A percentile compares a stretch with the other conserved stretches of the same genome.
phyloP scores from a whole-genome alignment of 2,113 vertebrate species.

The Syngnathus scovelli region DNA sequence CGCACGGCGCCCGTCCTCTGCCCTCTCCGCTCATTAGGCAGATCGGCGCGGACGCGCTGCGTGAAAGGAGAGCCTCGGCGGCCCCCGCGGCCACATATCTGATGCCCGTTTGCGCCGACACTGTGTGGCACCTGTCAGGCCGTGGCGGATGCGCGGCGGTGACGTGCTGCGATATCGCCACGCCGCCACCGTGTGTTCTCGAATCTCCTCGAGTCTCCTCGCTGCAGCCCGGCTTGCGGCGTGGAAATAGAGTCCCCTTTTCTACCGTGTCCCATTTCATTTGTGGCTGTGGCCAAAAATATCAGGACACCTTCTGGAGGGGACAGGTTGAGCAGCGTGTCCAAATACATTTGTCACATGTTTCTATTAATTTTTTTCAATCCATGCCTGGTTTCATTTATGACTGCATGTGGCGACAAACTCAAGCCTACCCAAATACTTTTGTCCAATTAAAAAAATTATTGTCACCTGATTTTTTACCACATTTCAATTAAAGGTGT shows the following conservation, averaged over 20 bases:
- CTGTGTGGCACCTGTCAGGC: conserved; percentile 69
- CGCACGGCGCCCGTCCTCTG: conserved; percentile 20
- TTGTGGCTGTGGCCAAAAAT: conserved; percentile 10
- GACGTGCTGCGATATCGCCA: conserved; percentile 49
- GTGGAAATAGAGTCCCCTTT: conserved; percentile 42
- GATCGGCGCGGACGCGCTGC: conserved; percentile 35
- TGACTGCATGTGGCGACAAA: not conserved
- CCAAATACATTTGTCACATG: not conserved
- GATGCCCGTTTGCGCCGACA: conserved; percentile 61
- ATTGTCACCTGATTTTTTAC: too few relatives aligned
- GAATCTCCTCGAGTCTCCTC: conserved; percentile 25
- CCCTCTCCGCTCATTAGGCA: conserved; percentile 49
- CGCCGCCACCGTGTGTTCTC: conserved; percentile 27
- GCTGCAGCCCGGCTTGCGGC: conserved; percentile 49
- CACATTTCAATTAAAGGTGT: too few relatives aligned
- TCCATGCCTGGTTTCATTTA: not conserved
- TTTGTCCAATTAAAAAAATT: too few relatives aligned
- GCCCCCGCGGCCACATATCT: conserved; percentile 47
- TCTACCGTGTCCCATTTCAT: conserved; percentile 42
- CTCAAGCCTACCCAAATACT: too few relatives aligned
- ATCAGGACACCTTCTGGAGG: not conserved
- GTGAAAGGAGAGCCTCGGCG: conserved; percentile 26
- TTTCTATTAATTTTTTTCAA: too few relatives aligned
- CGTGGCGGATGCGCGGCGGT: conserved; percentile 35
- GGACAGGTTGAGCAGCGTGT: not conserved